Evolutionary conservation across 2,888 invertebrate species (phyloP), one percentile per base, ranked within the genome.

Genomic region (Cataglyphis cursor): DNA sequence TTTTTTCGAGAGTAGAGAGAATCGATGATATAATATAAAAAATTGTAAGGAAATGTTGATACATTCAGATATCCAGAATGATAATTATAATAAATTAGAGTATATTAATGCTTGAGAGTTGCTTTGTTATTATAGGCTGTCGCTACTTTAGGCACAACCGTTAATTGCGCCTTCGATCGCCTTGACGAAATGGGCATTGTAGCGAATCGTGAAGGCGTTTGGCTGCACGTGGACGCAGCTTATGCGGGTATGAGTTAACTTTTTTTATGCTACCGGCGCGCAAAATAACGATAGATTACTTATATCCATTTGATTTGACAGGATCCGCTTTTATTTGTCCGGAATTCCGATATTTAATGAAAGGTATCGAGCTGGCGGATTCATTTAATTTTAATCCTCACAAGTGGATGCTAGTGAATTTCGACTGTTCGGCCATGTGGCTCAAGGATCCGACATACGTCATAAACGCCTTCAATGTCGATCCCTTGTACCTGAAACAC

Each of bases 361-460:
- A 97, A 90, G 98, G 98, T 35, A 95, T 98, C 8, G 98, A 99
- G 95, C 96, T 96, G 84, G 99, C 99, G 0, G 98, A 99, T 93
- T 99, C 99, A 0, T 99, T 99, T 95, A 99, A 99, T 95, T 99
- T 99, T 94, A 99, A 99, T 94, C 99, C 99, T 0, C 99, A 99
- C 95, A 99, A 99, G 95, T 99, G 99, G 99, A 96, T 99, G 96
- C 95, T 99, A 89, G 98, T 99, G n/a, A 99, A 99, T 95, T 99
- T 99, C 92, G 99, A 99, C 95, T 99, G 99, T 94, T 99, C 99
- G 15, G 97, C 99, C 0, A 97, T 99, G 98, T 99, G 99, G 99
- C 95, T 98, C 4, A 98, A 98, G 92, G 97, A 98, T 93, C 98
- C 98, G 86, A 96, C 97, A 70, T 98, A 98, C 96, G 96, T 99